A percentile compares a stretch with the other conserved stretches of the same genome.
Evolutionary conservation across 2,113 vertebrate species (phyloP).

Genomic region (Trogon melanurus): DNA sequence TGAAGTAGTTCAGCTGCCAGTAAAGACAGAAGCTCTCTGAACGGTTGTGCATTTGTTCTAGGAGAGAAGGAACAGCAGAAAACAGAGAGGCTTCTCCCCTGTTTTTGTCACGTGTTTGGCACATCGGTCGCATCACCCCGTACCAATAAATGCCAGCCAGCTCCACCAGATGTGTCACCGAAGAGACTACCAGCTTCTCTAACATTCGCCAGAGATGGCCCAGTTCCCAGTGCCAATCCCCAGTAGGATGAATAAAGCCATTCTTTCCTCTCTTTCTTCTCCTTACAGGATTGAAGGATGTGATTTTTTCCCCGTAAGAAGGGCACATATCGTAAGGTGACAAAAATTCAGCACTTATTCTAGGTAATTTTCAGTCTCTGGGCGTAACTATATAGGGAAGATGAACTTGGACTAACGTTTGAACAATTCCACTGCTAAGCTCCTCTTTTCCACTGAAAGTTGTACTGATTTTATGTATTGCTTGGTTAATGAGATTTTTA

Average conservation of each 20-base stretch:
- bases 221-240: background rate
- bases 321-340: background rate
- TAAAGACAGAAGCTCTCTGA: background rate
- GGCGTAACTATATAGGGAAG: background rate
- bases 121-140: background rate
- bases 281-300: background rate
- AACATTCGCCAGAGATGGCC: background rate
- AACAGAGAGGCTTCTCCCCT: background rate
- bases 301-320: background rate
- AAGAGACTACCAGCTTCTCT: background rate
- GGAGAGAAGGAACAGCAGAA: background rate
- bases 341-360: background rate
- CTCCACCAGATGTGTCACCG: background rate
- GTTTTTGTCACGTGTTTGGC: background rate
- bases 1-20: background rate
- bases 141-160: background rate
- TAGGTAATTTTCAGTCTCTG: background rate
- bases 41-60: background rate
- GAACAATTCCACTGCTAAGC: background rate
- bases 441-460: background rate
- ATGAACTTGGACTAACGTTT: background rate
- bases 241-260: background rate
- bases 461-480: background rate
- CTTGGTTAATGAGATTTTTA: background rate
- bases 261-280: background rate